These are phyloP conservation scores for Vulpes lagopus DNA, from an alignment of 2,113 vertebrate species.

Conservation along the genomic window DNA sequence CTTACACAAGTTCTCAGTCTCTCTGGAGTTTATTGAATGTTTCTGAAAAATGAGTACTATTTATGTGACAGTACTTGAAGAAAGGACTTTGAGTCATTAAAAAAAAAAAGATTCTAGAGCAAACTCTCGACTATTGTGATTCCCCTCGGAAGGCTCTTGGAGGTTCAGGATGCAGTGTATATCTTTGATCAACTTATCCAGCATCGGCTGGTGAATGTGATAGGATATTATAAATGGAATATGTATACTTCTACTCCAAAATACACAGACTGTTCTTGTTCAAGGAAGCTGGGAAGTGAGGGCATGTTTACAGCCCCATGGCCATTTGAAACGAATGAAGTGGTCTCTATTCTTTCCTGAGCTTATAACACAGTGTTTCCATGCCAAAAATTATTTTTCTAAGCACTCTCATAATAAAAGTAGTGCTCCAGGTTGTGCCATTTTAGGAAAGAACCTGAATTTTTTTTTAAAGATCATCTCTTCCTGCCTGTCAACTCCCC, in stretches of 20 bases:
- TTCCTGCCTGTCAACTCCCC: slow-evolving; percentile 83
- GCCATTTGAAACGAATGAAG: not conserved
- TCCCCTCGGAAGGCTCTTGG: not conserved
- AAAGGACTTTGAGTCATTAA: not conserved
- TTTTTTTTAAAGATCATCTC: slow-evolving; percentile 84
- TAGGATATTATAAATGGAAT: slow-evolving; percentile 62
- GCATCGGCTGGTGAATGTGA: slow-evolving; percentile 66
- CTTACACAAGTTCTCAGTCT: not conserved
- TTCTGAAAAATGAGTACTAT: slow-evolving; percentile 40
- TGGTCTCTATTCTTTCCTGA: not conserved
- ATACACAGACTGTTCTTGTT: not conserved
- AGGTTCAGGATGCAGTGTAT: slow-evolving; percentile 35
- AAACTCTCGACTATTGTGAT: not conserved
- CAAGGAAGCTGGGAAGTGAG: not conserved
- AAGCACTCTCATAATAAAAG: slow-evolving; percentile 55
- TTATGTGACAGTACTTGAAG: slow-evolving; percentile 23
- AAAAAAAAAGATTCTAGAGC: not conserved
- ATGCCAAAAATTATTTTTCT: slow-evolving; percentile 25
- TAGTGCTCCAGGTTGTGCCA: slow-evolving; percentile 69
- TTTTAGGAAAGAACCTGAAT: slow-evolving; percentile 75
- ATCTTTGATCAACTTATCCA: slow-evolving; percentile 60
- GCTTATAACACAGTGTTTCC: slow-evolving; percentile 1
- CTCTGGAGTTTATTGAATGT: not conserved
- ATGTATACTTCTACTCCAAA: slow-evolving; percentile 54
- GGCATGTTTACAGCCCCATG: not conserved